Evolutionary conservation across 2,888 invertebrate species (phyloP).

Genomic region (Volucella bombylans): DNA sequence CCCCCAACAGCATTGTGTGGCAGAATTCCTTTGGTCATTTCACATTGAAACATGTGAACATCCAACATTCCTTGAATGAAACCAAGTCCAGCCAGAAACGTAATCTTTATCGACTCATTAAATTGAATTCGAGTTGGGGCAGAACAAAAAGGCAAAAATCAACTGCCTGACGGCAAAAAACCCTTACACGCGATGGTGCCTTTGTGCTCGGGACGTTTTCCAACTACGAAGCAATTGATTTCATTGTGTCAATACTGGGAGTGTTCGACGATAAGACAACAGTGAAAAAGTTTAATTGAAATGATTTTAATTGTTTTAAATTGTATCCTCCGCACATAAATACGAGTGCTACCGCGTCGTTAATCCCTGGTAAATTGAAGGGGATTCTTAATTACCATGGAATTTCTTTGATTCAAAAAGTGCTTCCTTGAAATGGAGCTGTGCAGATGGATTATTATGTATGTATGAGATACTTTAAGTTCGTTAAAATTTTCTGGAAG

Average conservation of each 20-base stretch:
- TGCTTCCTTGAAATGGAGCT: too few species aligned
- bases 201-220: constrained; percentile 39
- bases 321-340: constrained; percentile 27
- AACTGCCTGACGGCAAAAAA: neutral
- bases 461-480: too few species aligned
- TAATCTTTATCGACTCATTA: constrained; percentile 71
- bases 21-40: constrained; percentile 24
- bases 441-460: too few species aligned
- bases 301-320: constrained; percentile 66
- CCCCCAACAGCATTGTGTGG: constrained; percentile 10
- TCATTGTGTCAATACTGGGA: constrained; percentile 55
- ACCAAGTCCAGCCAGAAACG: constrained; percentile 43
- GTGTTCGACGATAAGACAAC: constrained; percentile 38
- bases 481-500: too few species aligned
- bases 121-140: constrained; percentile 56
- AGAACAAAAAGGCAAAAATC: constrained; percentile 6
- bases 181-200: constrained; percentile 45
- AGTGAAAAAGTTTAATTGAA: constrained; percentile 43
- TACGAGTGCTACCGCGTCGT: neutral
- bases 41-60: neutral
- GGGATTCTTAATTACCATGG: neutral
- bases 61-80: constrained; percentile 31
- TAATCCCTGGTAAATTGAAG: neutral
- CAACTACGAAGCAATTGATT: constrained; percentile 55
- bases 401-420: neutral